Evolutionary conservation across 2,888 invertebrate genomes (phyloP), one percentile per base, ranked within the genome.

Genomic region (Fissipunctia ypsillon): DNA sequence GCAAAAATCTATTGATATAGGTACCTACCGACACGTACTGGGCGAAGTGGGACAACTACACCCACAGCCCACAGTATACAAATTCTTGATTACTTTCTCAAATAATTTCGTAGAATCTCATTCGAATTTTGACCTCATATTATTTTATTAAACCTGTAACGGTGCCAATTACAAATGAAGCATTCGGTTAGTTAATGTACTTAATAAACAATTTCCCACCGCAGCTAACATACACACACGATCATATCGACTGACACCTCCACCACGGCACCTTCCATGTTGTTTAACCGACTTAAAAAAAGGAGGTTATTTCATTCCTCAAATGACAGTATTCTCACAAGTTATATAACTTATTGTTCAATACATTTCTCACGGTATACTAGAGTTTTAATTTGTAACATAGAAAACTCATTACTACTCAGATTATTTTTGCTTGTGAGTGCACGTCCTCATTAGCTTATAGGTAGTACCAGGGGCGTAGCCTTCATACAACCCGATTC

Each of bases 311-410:
- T 38, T 69, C 16, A 54, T 54, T 52, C 14, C 12, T 22, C 28
- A 28, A 28, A 35, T n/a, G 28, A 50, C 52, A 70, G 45, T 48
- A 22, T 83, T 78, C 80, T 71, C 81, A 69, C 80, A 70, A 65
- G 48, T 78, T 67, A 77, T 63, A 61, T 67, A 79, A 70, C 64
- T 60, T 79, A 71, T 79, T 83, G 84, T 75, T 75, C 48, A 48
- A 74, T 69, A 57, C n/a, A 61, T 43, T 83, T 81, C 81, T 75
- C 81, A 81, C 80, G 80, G 70, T 54, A 68, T 35, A 56, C 14
- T 31, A 16, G 25, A 31, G 14, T 54, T 77, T 38, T 50, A 56
- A 63, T 28, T 45, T 60, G 28, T 64, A 68, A 80, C 75, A 70
- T 60, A 50, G 52, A 70, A 69, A 79, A 52, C 56, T 41, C 45